These are phyloP conservation scores for Drepana falcataria DNA, from an alignment of 2,888 invertebrate species.

Conservation along the genomic window DNA sequence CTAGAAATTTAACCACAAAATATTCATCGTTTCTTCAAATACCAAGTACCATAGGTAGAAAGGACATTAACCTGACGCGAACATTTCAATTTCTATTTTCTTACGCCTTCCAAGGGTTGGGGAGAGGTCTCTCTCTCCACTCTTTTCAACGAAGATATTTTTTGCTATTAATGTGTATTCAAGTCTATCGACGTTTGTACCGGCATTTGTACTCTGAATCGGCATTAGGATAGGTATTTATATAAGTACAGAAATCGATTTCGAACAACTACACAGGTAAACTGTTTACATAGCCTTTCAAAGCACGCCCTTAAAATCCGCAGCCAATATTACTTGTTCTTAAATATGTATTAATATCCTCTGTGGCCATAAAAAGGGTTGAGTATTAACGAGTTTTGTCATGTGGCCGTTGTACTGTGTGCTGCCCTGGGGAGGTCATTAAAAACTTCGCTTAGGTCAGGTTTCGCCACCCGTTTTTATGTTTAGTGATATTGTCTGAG, in stretches of 20 bases:
- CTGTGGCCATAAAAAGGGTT: conserved; percentile 36
- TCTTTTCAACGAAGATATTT: too few species aligned
- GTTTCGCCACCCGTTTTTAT: conserved; percentile 7
- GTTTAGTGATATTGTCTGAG: not conserved
- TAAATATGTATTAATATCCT: conserved; percentile 27
- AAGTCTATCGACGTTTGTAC: too few species aligned
- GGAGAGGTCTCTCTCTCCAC: too few species aligned
- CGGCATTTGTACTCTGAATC: too few species aligned
- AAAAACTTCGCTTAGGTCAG: conserved; percentile 34
- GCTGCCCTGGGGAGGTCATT: conserved; percentile 38
- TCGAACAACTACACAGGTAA: not conserved
- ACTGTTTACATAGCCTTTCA: not conserved
- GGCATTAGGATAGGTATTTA: not conserved
- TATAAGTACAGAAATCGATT: not conserved
- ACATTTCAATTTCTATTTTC: too few species aligned
- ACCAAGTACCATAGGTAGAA: too few species aligned
- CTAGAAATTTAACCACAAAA: not conserved
- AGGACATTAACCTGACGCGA: too few species aligned
- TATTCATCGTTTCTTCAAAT: too few species aligned
- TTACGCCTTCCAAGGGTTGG: too few species aligned
- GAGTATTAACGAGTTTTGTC: conserved; percentile 44
- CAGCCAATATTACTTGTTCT: conserved; percentile 24
- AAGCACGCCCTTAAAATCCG: conserved; percentile 26
- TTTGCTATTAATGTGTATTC: too few species aligned
- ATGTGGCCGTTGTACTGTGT: conserved; percentile 23